phyloP scores from a whole-genome alignment of 2,888 invertebrate species.

The Strigamia crassipes region DNA sequence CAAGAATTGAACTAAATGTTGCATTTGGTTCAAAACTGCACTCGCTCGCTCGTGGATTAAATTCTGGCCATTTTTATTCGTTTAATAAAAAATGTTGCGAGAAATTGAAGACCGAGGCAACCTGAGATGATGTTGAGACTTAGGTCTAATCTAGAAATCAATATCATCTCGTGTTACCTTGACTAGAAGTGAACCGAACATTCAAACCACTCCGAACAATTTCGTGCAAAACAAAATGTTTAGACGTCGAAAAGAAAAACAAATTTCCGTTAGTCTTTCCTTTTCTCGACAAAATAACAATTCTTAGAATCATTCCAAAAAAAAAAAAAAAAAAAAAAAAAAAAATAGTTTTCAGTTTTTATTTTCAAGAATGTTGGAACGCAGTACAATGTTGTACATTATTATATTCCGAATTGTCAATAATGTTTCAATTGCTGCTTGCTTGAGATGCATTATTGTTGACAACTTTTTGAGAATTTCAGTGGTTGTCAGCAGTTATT shows the following conservation, averaged over 20 bases:
- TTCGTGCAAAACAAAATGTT: neutral
- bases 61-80: neutral
- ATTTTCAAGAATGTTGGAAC: too few species aligned
- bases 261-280: neutral
- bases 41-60: too few species aligned
- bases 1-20: too few species aligned
- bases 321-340: neutral
- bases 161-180: conserved; percentile 21
- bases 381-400: too few species aligned
- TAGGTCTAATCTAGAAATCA: conserved; percentile 29
- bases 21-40: too few species aligned
- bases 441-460: too few species aligned
- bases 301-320: neutral
- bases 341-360: neutral
- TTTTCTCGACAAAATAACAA: neutral
- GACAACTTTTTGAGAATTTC: too few species aligned
- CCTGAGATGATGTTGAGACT: conserved; percentile 34
- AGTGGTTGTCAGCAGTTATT: too few species aligned
- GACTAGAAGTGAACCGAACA: neutral
- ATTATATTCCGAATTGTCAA: too few species aligned
- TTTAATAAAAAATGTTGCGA: neutral
- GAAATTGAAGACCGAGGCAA: neutral
- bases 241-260: neutral
- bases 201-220: conserved; percentile 21
- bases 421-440: too few species aligned